phyloP scores from a whole-genome alignment of 2,113 vertebrate genomes.

The Semnornis frantzii region DNA sequence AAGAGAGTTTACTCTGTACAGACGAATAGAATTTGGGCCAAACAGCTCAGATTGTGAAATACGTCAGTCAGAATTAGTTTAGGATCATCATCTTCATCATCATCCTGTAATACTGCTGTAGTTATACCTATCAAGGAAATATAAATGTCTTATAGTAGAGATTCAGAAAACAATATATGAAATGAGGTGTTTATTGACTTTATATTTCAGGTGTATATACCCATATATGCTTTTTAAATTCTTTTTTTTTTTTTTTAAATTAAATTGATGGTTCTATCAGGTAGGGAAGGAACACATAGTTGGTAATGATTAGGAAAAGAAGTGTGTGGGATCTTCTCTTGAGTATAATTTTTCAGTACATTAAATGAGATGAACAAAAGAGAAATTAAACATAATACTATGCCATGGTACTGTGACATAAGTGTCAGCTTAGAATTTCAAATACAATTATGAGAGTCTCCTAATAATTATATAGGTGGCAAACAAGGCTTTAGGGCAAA shows the following conservation, averaged over 20 bases:
- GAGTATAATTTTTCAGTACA: conserved; percentile 51
- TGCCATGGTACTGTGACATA: conserved; percentile 66
- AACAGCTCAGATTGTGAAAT: not conserved
- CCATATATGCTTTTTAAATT: not conserved
- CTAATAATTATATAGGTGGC: conserved; percentile 80
- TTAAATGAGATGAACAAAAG: conserved; percentile 70
- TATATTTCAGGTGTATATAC: not conserved
- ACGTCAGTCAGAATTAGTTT: not conserved
- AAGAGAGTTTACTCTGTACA: not conserved
- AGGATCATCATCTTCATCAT: not conserved
- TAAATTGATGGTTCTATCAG: conserved; percentile 12
- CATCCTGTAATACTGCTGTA: not conserved
- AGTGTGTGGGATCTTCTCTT: conserved; percentile 30
- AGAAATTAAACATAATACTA: conserved; percentile 72
- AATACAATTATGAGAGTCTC: conserved; percentile 80
- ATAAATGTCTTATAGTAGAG: not conserved
- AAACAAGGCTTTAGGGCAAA: conserved; percentile 74
- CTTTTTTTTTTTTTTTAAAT: not conserved
- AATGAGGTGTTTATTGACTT: not conserved
- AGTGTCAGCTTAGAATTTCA: conserved; percentile 76
- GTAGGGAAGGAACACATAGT: not conserved
- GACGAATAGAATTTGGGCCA: not conserved
- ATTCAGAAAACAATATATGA: not conserved
- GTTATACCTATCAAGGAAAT: not conserved
- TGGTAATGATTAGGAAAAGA: conserved; percentile 1